Evolutionary conservation across 2,113 vertebrate genomes (phyloP), one percentile per base, ranked within the genome.

Genomic region (Eptesicus fuscus): DNA sequence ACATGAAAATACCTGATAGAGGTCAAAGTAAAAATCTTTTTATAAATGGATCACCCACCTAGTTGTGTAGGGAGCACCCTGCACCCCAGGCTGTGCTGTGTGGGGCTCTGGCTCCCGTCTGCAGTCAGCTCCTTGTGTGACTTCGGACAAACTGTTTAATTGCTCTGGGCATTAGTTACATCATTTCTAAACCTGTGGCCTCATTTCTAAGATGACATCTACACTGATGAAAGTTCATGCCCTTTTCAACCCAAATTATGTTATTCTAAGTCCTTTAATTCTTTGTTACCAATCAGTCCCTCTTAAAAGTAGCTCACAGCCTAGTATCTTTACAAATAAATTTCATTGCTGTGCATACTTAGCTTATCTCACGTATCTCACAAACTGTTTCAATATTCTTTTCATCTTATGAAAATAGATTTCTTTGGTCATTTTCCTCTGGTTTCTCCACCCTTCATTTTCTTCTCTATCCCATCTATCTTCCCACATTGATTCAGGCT

Each of bases 191-290:
- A 83, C 32, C 35, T 13, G 9, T 25, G 17, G 59, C 32, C 89
- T 51, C 42, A 3, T 74, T 73, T 83, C 74, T 59, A 74, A 91
- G 49, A 67, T n/a, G 56, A 20, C 3, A 16, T 59, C 28, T 47
- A 88, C 86, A 37, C 53, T 23, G 11, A 51, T 37, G 12, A 17
- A 32, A 44, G 17, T 32, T 51, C 51, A 35, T 9, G 22, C 47
- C 30, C 93, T 59, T 78, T 77, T 61, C 56, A 77, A 84, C 78
- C 67, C 28, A 11, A 92, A 92, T 1, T 74, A 11, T 23, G 74
- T 77, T 44, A 77, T 23, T 67, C 56, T 6, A 79, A 47, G 37
- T 95, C 4, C 11, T 63, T 59, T 53, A 83, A 37, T 0, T 20
- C 90, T 16, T 8, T 0, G 0, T 4, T 44, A 22, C 61, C 35